Base-by-base conservation (phyloP, 2,113 vertebrate genomes). In the Oncorhynchus tshawytscha region DNA sequence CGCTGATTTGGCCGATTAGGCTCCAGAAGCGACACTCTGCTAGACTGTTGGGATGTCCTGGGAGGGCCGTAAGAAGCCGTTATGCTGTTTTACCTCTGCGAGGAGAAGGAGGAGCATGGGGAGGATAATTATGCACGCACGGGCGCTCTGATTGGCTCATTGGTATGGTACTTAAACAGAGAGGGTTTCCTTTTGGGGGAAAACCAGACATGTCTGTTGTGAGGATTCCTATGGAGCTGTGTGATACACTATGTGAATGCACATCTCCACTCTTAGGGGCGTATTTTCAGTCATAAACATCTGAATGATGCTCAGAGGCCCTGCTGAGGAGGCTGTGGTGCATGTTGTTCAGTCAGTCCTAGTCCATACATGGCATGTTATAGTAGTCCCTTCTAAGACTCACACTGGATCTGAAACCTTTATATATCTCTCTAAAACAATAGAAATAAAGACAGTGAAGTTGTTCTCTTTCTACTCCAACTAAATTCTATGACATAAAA, bases 1-100 rank as follows among this genome's bases (percentile, higher is more conserved):
- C 76, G 80, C 74, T 79, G 84, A 89, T 89, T 82, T 81, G 86
- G 77, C 81, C 86, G 88, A 88, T 91, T 88, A 90, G 75, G 72
- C 70, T 77, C 67, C 78, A 78, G 78, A 76, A 70, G n/a, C 20
- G 60, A n/a, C 22, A 24, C 15, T 67, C 18, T 39, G 4, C 3
- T 25, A 39, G 70, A 72, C 79, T 68, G 76, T 72, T 72, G 80
- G 82, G 80, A 74, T 62, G 24, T 81, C 81, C 75, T 82, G 87
- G 81, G 49, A 51, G 15, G 49, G 12, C 49, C 49, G 4, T 51
- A 51, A 51, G 15, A 79, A 84, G 67, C 75, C 69, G 78, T 70
- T 75, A 68, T 78, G 75, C 79, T 11, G 65, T 81, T 88, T 88
- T 86, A 78, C 24, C 75, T 74, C 66, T 16, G 13, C 27, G 60